A percentile compares a stretch with the other conserved stretches of the same genome.
phyloP scores from a whole-genome alignment of 2,113 vertebrate species.

The Hyla sarda region DNA sequence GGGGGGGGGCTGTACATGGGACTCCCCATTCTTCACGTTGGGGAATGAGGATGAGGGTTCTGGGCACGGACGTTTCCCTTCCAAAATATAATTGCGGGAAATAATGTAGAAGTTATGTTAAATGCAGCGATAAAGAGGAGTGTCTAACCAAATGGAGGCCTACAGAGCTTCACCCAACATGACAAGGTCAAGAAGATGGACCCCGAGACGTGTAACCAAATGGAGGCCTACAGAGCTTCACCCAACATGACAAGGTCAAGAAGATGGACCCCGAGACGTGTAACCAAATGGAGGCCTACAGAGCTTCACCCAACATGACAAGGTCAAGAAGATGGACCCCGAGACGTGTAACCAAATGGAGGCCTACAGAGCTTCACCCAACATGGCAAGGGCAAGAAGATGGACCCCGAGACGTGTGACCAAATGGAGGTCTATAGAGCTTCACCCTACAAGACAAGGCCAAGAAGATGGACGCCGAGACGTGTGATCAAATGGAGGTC shows the following conservation, averaged over 20 bases:
- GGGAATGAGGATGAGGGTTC: conserved; percentile 8
- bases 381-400: no score
- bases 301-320: no score
- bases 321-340: no score
- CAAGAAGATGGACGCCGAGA: no score
- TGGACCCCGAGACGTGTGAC: no score
- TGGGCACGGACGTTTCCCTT: conserved; percentile 20
- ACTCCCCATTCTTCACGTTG: conserved; percentile 26
- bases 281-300: background rate
- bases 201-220: background rate
- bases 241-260: no score
- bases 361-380: background rate
- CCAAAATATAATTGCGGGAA: conserved; percentile 39
- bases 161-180: background rate
- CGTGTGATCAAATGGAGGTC: no score
- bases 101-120: background rate
- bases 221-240: background rate
- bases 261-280: no score
- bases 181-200: no score
- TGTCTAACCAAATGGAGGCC: background rate
- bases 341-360: background rate
- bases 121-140: background rate
- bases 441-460: no score
- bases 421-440: no score
- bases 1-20: background rate